Evolutionary conservation across 2,888 invertebrate species (phyloP), one percentile per base, ranked within the genome.

Genomic region (Argyra leucocephala): DNA sequence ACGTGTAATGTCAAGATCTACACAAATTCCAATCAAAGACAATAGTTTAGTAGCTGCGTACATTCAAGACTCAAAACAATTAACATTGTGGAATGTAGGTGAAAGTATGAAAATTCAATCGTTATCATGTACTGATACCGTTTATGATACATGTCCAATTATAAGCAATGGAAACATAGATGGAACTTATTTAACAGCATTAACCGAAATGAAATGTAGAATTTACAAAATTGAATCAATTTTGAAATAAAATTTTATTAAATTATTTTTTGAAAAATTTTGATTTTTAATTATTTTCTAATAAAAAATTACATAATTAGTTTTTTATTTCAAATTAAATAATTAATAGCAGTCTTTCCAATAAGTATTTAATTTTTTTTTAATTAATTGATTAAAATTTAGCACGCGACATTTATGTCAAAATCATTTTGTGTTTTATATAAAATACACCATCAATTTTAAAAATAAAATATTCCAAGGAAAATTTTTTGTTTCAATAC

Each of bases 21-120:
- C 78, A 0, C 78, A 78, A 65, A 71, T 80, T 62, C 67, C 69
- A 9, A 72, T 77, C 6, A 63, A 64, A 0, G 84, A 85, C 0
- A 83, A 86, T 12, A 81, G 84, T 10, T 82, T 89, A 74, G 83
- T 90, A 0, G 88, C 89, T 1, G 89, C 89, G 0, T 87, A 90
- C 72, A 86, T 91, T 67, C 92, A 92, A 76, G 85, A 87, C 64
- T 85, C 83, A n/a, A 84, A 84, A 5, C 78, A 83, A 15, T 76
- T 90, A 26, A 82, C 83, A 62, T 76, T 90, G 1, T 89, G 89
- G 82, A 88, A 87, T 66, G 76, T 83, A 58, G 80, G 79, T n/a
- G 82, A 81, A 1, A 83, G 84, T 22, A 83, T 76, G 74, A 83
- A 78, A 76, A 80, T 76, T 67, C 82, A 74, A 72, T 83, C 83